Percentiles rank a stretch among this genome's conserved stretches.
phyloP scores from a whole-genome alignment of 2,797 vertebrate genomes.

The Alauda arvensis region DNA sequence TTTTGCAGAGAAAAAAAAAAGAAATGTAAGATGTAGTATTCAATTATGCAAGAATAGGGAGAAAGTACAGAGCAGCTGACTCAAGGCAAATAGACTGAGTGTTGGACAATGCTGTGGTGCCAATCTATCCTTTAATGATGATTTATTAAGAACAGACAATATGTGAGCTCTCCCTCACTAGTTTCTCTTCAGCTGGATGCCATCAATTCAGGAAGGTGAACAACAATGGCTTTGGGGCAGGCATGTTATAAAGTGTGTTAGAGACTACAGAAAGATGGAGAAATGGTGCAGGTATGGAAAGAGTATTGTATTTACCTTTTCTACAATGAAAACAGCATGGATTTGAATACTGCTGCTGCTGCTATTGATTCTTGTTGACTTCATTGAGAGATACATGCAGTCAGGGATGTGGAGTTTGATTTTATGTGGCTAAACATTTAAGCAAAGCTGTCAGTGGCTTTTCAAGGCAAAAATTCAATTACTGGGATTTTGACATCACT shows the following conservation, averaged over 20 bases:
- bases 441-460: conserved; percentile 7
- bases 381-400: neutral
- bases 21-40: neutral
- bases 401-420: neutral
- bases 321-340: neutral
- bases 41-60: conserved; percentile 13
- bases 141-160: conserved; percentile 29
- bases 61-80: neutral
- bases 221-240: neutral
- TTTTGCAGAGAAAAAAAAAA: neutral
- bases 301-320: neutral
- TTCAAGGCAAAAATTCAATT: conserved; percentile 37
- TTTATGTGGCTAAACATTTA: conserved; percentile 8
- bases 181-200: neutral
- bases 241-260: neutral
- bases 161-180: neutral
- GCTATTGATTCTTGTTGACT: neutral
- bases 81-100: neutral
- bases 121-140: conserved; percentile 17
- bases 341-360: neutral
- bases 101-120: neutral
- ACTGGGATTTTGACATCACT: neutral
- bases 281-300: neutral
- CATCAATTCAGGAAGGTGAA: neutral
- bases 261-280: neutral